Evolutionary conservation across 2,888 invertebrate genomes (phyloP), one percentile per base, ranked within the genome.

Genomic region (Cetonia aurata): DNA sequence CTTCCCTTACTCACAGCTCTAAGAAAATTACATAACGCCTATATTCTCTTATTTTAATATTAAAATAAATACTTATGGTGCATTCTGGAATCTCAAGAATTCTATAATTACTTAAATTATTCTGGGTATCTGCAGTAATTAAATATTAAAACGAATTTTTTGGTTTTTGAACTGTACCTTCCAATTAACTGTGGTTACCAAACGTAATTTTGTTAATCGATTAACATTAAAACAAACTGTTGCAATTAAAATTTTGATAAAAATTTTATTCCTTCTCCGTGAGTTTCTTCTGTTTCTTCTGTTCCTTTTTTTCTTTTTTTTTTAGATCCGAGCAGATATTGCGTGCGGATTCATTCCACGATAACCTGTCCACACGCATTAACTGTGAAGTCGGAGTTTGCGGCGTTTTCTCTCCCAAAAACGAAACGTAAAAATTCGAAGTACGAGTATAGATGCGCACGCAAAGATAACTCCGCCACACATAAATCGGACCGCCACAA

Each of bases 391-490:
- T 37, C 44, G 60, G n/a, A 60, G 31, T 60, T 31, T n/a, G 19
- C 13, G 25, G 60, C 48, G 46, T 33, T 60, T 60, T 46, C 46
- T 33, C 9, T 59, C 31, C 31, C 46, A 31, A 60, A 60, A 19
- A 48, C 31, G 31, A 60, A 60, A 48, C 31, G 31, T 46, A 60
- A 60, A 31, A 60, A 60, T 46, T 60, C 60, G 31, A 31, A 60
- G 42, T 25, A 31, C n/a, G 60, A 31, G 46, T 69, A n/a, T n/a
- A 67, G 56, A 55, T 67, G 67, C 53, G 33, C 50, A 69, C 67
- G 60, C 60, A 48, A 60, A 60, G 60, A 60, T 60, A 60, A 60
- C 60, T 60, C 33, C 60, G 60, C 60, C 46, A 60, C 67, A 56
- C 55, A 55, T 67, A 55, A 55, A 46, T 46, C 53, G 67, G 33